Conservation (phyloP, 2,888 invertebrate genomes). For the Cephus pygmeus region DNA sequence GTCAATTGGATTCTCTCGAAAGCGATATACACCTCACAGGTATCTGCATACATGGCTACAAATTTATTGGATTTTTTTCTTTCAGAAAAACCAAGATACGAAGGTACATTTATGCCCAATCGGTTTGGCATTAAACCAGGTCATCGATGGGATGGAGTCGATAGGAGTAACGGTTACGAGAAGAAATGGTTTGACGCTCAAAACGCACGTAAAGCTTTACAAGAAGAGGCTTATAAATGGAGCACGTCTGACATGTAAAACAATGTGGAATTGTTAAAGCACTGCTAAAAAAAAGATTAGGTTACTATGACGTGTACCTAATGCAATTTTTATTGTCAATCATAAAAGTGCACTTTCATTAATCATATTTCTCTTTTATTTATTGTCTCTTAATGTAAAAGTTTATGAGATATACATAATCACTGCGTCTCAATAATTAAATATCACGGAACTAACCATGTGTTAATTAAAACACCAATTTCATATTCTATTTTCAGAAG, state of each 20-base stretch:
- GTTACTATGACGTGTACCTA: not conserved
- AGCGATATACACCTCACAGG: slow-evolving; percentile 13
- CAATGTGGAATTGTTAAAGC: not conserved
- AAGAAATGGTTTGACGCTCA: slow-evolving; percentile 85
- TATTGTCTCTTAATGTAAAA: not conserved
- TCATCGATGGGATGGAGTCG: slow-evolving; percentile 98
- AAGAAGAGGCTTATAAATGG: slow-evolving; percentile 93
- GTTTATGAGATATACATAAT: not conserved
- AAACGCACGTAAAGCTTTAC: slow-evolving; percentile 79
- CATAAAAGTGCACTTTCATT: not conserved
- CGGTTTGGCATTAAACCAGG: slow-evolving; percentile 93
- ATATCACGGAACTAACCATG: not conserved
- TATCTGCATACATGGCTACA: not conserved
- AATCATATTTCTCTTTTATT: not conserved
- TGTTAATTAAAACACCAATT: not conserved
- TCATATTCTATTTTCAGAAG: not conserved
- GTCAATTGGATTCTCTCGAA: slow-evolving; percentile 6
- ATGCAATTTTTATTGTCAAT: not conserved
- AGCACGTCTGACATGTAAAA: slow-evolving; percentile 91
- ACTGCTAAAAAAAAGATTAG: not conserved
- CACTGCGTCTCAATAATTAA: not conserved
- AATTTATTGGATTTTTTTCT: slow-evolving; percentile 21
- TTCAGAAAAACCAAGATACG: slow-evolving; percentile 78
- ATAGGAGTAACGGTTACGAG: slow-evolving; percentile 97
- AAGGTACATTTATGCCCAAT: slow-evolving; percentile 90